A percentile compares a stretch with the other conserved stretches of the same genome.
These are phyloP conservation scores for Habropoda laboriosa DNA, from an alignment of 1,140 invertebrate species.

Conservation along the genomic window DNA sequence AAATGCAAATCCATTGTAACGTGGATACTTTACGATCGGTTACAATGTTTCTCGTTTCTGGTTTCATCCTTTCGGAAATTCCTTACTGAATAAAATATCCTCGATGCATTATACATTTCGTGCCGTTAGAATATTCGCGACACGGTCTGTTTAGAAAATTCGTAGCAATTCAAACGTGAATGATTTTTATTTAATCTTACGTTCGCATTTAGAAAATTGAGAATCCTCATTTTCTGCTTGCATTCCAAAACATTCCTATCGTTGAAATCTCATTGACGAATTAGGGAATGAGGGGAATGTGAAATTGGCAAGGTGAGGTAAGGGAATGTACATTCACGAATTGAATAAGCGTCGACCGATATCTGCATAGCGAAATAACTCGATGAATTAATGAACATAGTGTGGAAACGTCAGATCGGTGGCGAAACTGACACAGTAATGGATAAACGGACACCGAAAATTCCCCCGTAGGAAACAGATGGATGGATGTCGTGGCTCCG, in stretches of 20 bases:
- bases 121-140: too few species aligned
- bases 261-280: too few species aligned
- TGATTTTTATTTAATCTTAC: neutral
- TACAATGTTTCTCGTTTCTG: neutral
- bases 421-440: constrained; percentile 23
- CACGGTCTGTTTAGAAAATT: neutral
- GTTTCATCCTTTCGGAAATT: neutral
- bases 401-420: neutral
- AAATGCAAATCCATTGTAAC: constrained; percentile 20
- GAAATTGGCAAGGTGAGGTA: too few species aligned
- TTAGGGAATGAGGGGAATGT: too few species aligned
- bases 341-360: too few species aligned
- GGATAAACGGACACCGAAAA: constrained; percentile 1
- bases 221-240: too few species aligned
- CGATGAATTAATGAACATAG: neutral
- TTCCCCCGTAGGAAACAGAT: constrained; percentile 2
- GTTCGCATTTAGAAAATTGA: neutral
- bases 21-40: neutral
- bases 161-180: neutral
- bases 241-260: too few species aligned
- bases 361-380: neutral
- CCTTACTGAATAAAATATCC: neutral
- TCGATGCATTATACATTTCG: too few species aligned
- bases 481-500: constrained; percentile 24
- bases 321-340: too few species aligned